Percentiles rank a stretch among this genome's conserved stretches.
Evolutionary conservation across 2,113 vertebrate species (phyloP).

Genomic region (Solenodon paradoxus): DNA sequence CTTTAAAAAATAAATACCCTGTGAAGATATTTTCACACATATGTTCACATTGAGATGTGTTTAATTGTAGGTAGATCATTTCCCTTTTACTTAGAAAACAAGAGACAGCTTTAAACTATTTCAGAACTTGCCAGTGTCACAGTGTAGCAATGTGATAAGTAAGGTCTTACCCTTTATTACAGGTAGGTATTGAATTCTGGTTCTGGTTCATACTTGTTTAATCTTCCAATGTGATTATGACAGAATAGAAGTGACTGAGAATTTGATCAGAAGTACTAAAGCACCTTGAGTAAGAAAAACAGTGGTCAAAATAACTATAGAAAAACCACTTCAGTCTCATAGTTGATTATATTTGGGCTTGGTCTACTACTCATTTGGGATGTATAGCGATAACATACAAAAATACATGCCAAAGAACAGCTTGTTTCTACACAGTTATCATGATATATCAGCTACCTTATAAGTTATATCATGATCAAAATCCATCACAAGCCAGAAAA

Average conservation of each 20-base stretch:
- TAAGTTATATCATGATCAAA: not conserved
- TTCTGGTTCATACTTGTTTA: slow-evolving; percentile 28
- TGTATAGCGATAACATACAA: not conserved
- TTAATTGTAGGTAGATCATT: slow-evolving; percentile 56
- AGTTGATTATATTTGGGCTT: not conserved
- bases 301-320: not conserved
- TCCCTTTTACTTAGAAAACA: slow-evolving; percentile 55
- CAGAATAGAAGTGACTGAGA: slow-evolving; percentile 30
- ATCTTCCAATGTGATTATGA: slow-evolving; percentile 30
- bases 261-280: slow-evolving; percentile 1
- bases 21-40: slow-evolving; percentile 65
- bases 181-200: not conserved
- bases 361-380: not conserved
- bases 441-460: not conserved
- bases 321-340: not conserved
- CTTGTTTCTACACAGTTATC: not conserved
- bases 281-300: not conserved
- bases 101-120: slow-evolving; percentile 44
- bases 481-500: not conserved
- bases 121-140: slow-evolving; percentile 34
- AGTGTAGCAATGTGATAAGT: slow-evolving; percentile 12
- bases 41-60: slow-evolving; percentile 43
- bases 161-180: slow-evolving; percentile 17
- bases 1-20: slow-evolving; percentile 58
- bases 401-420: not conserved